phyloP scores from a whole-genome alignment of 2,888 invertebrate genomes.

The Pterostichus madidus region DNA sequence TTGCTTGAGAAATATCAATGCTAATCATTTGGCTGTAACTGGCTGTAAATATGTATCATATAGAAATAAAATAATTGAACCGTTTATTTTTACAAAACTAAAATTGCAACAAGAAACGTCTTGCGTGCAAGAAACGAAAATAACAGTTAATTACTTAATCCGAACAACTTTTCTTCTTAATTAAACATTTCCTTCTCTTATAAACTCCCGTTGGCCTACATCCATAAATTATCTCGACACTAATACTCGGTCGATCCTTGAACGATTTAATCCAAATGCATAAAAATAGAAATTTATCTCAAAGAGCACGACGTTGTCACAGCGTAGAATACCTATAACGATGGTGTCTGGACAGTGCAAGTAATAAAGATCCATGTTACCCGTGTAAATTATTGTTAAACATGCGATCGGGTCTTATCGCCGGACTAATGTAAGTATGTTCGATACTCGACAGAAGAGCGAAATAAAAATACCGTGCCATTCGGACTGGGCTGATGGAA shows the following conservation, averaged over 20 bases:
- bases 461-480: conserved; percentile 42
- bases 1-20: no score
- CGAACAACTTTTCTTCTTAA: conserved; percentile 14
- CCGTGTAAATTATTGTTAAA: conserved; percentile 59
- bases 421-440: conserved; percentile 52
- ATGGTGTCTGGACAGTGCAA: neutral
- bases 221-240: conserved; percentile 31
- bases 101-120: no score
- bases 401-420: conserved; percentile 56
- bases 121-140: neutral
- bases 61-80: no score
- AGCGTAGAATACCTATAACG: neutral
- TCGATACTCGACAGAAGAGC: conserved; percentile 35
- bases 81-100: no score
- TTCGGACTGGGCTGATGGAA: conserved; percentile 33
- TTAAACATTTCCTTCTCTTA: conserved; percentile 37
- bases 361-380: conserved; percentile 55
- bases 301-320: neutral
- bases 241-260: neutral
- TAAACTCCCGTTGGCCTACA: conserved; percentile 35
- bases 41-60: no score
- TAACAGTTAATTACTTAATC: conserved; percentile 39
- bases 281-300: conserved; percentile 34
- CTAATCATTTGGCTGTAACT: no score
- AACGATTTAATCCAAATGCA: conserved; percentile 23